phyloP scores from a whole-genome alignment of 1,140 invertebrate species.

The Zaprionus nigranus region DNA sequence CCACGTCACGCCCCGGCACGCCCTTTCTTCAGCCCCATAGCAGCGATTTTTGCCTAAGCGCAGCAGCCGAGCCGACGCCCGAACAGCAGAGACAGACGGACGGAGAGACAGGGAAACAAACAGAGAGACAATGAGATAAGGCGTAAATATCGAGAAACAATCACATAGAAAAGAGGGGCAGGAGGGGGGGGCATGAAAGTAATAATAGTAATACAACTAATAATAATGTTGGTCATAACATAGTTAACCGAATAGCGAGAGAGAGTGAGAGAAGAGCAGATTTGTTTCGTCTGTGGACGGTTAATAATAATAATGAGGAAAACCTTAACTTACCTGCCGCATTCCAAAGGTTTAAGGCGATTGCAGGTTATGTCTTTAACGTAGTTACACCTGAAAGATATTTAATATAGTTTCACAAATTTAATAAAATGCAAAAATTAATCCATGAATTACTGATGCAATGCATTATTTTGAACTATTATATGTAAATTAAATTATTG shows the following conservation, averaged over 20 bases:
- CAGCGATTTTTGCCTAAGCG: not conserved
- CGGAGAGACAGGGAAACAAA: not conserved
- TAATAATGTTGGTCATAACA: not conserved
- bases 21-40: not conserved
- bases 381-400: too few relatives aligned
- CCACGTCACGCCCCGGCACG: not conserved
- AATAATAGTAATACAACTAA: not conserved
- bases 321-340: too few relatives aligned
- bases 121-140: not conserved
- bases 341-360: too few relatives aligned
- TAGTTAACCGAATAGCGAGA: not conserved
- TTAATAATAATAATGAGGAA: too few relatives aligned
- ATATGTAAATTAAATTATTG: too few relatives aligned
- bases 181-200: not conserved
- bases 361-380: too few relatives aligned
- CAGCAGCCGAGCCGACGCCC: slow-evolving; percentile 4
- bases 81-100: not conserved
- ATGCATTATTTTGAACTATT: too few relatives aligned
- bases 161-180: not conserved
- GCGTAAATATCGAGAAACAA: not conserved
- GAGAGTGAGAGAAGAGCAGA: not conserved
- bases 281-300: not conserved
- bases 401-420: too few relatives aligned
- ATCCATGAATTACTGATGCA: too few relatives aligned
- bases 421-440: too few relatives aligned